phyloP scores from a whole-genome alignment of 23 tunicate species.

The Halocynthia aurantium region DNA sequence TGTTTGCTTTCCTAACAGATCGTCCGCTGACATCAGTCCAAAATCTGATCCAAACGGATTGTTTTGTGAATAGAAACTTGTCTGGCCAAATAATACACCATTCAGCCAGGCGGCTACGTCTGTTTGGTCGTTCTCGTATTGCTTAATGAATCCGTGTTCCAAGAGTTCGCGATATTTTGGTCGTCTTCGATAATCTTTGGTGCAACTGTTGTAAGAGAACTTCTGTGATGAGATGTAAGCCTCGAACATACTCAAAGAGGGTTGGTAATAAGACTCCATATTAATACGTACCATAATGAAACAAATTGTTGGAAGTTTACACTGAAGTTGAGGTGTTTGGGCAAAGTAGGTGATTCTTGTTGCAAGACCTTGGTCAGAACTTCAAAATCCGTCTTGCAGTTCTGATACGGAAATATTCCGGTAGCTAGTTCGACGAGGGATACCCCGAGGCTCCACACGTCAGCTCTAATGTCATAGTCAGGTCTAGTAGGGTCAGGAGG shows the following conservation, averaged over 20 bases:
- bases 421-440: conserved; percentile 89
- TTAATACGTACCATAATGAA: conserved; percentile 49
- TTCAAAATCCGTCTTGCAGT: conserved; percentile 92
- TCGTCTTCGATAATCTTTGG: conserved; percentile 58
- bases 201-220: conserved; percentile 43
- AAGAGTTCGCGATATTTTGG: conserved; percentile 92
- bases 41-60: no score
- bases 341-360: conserved; percentile 74
- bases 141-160: conserved; percentile 56
- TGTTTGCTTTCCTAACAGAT: no score
- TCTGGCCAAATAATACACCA: neutral
- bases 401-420: conserved; percentile 74
- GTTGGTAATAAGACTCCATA: neutral
- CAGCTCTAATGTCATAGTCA: conserved; percentile 93
- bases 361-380: conserved; percentile 86
- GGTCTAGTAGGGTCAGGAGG: conserved; percentile 73
- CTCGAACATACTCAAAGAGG: no score
- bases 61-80: no score
- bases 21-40: no score
- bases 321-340: conserved; percentile 37
- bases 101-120: conserved; percentile 62
- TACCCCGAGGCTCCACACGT: conserved; percentile 94
- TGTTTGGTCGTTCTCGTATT: conserved; percentile 29
- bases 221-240: no score
- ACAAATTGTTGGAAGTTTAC: conserved; percentile 73